Evolutionary conservation across 1,140 invertebrate genomes (phyloP).

Genomic region (Bombus waltoni): DNA sequence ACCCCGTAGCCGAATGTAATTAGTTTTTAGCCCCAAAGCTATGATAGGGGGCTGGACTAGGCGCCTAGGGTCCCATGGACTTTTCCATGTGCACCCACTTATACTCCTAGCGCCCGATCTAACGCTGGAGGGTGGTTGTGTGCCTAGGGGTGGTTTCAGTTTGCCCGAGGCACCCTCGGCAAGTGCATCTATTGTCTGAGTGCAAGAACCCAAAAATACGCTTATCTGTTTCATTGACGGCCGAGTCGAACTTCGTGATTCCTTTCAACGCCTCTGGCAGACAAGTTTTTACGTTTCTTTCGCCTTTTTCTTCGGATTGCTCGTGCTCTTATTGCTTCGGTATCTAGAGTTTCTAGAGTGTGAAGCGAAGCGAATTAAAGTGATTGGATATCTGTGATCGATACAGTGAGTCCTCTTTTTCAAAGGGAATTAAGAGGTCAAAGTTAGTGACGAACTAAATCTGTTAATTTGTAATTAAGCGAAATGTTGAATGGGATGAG

Average conservation of each 20-base stretch:
- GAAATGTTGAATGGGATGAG: too few species aligned
- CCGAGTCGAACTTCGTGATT: slow-evolving; percentile 39
- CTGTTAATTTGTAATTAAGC: too few species aligned
- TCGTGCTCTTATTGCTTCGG: background rate
- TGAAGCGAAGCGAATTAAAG: background rate
- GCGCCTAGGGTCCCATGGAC: slow-evolving; percentile 55
- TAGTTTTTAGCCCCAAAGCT: slow-evolving; percentile 78
- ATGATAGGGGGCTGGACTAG: slow-evolving; percentile 73
- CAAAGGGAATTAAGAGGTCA: background rate
- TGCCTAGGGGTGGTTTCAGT: slow-evolving; percentile 75
- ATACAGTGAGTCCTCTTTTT: background rate
- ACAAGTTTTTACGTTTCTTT: background rate
- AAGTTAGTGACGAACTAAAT: background rate
- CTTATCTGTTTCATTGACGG: slow-evolving; percentile 57
- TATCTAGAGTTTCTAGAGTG: background rate
- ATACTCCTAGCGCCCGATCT: slow-evolving; percentile 45
- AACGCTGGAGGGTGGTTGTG: slow-evolving; percentile 57
- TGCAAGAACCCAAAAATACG: slow-evolving; percentile 77
- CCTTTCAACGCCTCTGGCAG: slow-evolving; percentile 14
- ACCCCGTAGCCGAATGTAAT: slow-evolving; percentile 77
- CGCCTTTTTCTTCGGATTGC: background rate
- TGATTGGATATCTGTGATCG: background rate
- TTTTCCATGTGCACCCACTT: slow-evolving; percentile 50
- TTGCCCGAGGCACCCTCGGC: slow-evolving; percentile 75
- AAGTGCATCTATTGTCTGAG: slow-evolving; percentile 79